Evolutionary conservation across 2,113 vertebrate species (phyloP), one percentile per base, ranked within the genome.

Genomic region (Notothenia coriiceps): DNA sequence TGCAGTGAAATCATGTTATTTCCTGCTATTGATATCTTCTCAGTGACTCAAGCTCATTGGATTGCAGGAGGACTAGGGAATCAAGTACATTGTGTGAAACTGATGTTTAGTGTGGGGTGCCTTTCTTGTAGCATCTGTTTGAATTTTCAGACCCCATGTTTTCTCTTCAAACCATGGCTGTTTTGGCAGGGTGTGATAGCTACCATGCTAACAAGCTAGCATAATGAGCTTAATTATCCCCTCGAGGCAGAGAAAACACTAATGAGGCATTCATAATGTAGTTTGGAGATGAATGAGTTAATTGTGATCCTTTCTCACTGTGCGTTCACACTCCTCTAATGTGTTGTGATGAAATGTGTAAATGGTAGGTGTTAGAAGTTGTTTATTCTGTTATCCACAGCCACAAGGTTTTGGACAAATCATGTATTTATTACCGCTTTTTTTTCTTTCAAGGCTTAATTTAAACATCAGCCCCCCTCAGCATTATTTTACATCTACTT

Each of bases 91-190:
- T 82, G 84, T 86, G 49, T 77, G 15, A 15, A 74, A 77, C 75
- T 61, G 79, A 81, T 88, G 88, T 86, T 86, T 85, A 64, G 60
- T 59, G 87, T 70, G 79, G 18, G 72, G 69, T 11, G 44, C 69
- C 52, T 92, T 89, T 92, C 83, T 82, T 62, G 20, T 52, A 29
- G 71, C 90, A 92, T 92, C 91, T 92, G 91, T 85, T 89, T 82
- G 73, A 22, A 86, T 88, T 84, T 56, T 86, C 46, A 79, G 35
- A 17, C 33, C 2, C 2, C 29, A 66, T 77, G 71, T 69, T 76
- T 62, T 60, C 25, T 40, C 61, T 62, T 59, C 10, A 5, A 66
- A 33, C 25, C 22, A 2, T 49, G 56, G 46, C 64, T 71, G 25
- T 81, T 81, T 77, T 85, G 62, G 54, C 73, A 33, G 44, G 33